Evolutionary conservation across 2,113 vertebrate genomes (phyloP).

Genomic region (Collichthys lucidus): DNA sequence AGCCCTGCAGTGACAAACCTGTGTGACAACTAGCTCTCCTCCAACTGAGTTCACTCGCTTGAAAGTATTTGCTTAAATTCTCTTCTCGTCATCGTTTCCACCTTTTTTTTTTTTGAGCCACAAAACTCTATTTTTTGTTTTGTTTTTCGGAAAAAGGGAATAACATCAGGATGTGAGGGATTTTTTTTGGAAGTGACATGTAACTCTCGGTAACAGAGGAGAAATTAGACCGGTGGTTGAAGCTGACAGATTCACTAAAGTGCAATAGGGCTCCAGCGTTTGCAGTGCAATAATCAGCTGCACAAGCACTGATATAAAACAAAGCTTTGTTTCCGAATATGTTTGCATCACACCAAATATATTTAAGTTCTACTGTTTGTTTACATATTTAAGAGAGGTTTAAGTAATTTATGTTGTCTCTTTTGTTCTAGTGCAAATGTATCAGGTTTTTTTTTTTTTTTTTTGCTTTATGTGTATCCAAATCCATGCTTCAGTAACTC

Average conservation of each 20-base stretch:
- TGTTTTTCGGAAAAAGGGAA: slow-evolving; percentile 23
- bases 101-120: neutral
- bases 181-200: slow-evolving; percentile 13
- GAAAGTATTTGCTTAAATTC: neutral
- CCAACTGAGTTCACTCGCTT: slow-evolving; percentile 3
- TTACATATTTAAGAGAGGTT: slow-evolving; percentile 73
- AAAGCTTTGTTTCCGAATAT: slow-evolving; percentile 69
- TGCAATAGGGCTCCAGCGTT: slow-evolving; percentile 71
- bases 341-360: slow-evolving; percentile 80
- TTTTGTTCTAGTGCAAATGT: slow-evolving; percentile 26
- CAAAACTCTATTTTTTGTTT: neutral
- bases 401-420: slow-evolving; percentile 38
- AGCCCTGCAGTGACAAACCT: slow-evolving; percentile 44
- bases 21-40: slow-evolving; percentile 1
- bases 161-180: slow-evolving; percentile 12
- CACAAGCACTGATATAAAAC: slow-evolving; percentile 53
- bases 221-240: slow-evolving; percentile 56
- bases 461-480: slow-evolving; percentile 48
- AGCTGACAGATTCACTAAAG: slow-evolving; percentile 47
- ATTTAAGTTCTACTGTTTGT: slow-evolving; percentile 76
- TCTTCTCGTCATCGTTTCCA: slow-evolving; percentile 17
- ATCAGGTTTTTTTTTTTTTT: slow-evolving; percentile 17
- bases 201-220: neutral
- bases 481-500: slow-evolving; percentile 34
- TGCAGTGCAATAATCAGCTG: slow-evolving; percentile 69